phyloP scores from a whole-genome alignment of 2,888 invertebrate species.

The Mimas tiliae region DNA sequence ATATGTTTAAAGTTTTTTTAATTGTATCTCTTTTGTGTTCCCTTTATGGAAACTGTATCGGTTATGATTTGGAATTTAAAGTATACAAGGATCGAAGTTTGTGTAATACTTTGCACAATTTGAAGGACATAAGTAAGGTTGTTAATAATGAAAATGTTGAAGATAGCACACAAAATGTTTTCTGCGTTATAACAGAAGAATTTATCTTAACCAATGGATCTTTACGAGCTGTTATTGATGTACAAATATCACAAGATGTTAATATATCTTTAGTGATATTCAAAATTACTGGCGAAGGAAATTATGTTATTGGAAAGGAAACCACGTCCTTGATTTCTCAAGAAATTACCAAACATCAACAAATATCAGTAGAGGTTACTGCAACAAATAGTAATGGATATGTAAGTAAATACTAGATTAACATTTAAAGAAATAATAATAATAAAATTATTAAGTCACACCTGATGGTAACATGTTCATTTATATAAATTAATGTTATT shows the following conservation, averaged over 20 bases:
- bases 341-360: neutral
- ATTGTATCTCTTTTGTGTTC: slow-evolving; percentile 5
- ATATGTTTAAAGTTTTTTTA: neutral
- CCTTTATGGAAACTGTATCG: neutral
- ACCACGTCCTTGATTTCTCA: neutral
- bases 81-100: neutral
- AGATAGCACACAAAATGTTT: neutral
- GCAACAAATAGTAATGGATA: slow-evolving; percentile 34
- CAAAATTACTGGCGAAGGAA: neutral
- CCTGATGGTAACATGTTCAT: too few species aligned
- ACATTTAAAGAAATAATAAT: neutral
- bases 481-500: too few species aligned
- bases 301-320: neutral
- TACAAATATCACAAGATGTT: neutral
- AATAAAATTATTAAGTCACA: neutral
- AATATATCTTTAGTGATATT: neutral
- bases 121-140: neutral
- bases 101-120: neutral
- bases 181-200: neutral
- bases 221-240: neutral
- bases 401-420: slow-evolving; percentile 39
- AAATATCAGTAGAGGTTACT: slow-evolving; percentile 33
- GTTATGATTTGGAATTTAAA: neutral
- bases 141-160: neutral
- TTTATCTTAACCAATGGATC: neutral